These are phyloP conservation scores for Pongo pygmaeus DNA, from an alignment of 2,113 vertebrate genomes.

Conservation along the genomic window DNA sequence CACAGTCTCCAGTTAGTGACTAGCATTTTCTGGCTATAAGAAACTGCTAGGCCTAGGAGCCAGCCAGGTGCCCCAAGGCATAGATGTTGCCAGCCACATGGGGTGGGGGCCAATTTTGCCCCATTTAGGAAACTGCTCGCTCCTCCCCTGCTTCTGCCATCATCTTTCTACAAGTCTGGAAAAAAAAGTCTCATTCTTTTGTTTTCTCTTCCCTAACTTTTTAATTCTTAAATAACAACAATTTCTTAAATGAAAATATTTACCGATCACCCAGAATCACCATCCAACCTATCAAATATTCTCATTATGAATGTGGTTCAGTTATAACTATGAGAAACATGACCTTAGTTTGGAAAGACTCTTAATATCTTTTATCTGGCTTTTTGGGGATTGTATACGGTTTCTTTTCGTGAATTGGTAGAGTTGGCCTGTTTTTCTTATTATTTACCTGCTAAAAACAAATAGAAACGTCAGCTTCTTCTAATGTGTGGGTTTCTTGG, in stretches of 20 bases:
- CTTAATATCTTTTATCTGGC: not conserved
- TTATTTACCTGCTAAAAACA: conserved; percentile 30
- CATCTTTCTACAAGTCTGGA: not conserved
- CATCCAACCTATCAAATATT: not conserved
- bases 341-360: conserved; percentile 21
- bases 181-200: not conserved
- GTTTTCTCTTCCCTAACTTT: not conserved
- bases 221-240: conserved; percentile 32
- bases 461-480: not conserved
- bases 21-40: not conserved
- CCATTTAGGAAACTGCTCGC: not conserved
- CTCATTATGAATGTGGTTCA: conserved; percentile 39
- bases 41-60: not conserved
- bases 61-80: not conserved
- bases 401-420: conserved; percentile 16
- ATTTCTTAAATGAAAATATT: conserved; percentile 7
- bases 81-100: not conserved
- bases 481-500: conserved; percentile 21
- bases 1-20: not conserved
- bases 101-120: not conserved
- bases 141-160: not conserved
- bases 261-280: not conserved
- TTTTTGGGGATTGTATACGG: not conserved
- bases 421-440: not conserved
- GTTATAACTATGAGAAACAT: not conserved